A percentile compares a stretch with the other conserved stretches of the same genome.
These are phyloP conservation scores for Macaria liturata DNA, from an alignment of 2,888 invertebrate genomes.

Conservation along the genomic window DNA sequence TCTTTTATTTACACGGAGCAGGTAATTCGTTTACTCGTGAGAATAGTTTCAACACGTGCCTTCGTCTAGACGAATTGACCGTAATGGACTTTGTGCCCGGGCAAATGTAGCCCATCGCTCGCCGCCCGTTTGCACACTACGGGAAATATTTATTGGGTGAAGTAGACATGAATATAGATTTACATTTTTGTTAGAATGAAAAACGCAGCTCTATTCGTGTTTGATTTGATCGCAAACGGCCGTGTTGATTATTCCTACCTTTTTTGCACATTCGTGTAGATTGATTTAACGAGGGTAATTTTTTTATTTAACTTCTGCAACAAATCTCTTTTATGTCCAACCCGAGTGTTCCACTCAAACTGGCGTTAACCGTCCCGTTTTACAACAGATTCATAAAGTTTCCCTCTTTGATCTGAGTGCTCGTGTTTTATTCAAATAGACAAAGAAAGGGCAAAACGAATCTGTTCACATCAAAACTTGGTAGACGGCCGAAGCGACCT, in stretches of 20 bases:
- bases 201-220: constrained; percentile 19
- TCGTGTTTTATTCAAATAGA: constrained; percentile 16
- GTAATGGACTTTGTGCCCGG: constrained; percentile 74
- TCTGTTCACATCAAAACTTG: constrained; percentile 63
- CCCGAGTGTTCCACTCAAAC: neutral
- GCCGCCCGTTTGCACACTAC: constrained; percentile 49
- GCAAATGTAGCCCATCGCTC: constrained; percentile 49
- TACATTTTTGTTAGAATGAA: constrained; percentile 32
- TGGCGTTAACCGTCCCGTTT: constrained; percentile 3
- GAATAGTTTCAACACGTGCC: constrained; percentile 78
- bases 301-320: neutral
- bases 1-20: constrained; percentile 69
- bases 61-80: constrained; percentile 72
- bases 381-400: constrained; percentile 16
- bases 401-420: constrained; percentile 10
- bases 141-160: constrained; percentile 50
- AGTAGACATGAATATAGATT: constrained; percentile 39
- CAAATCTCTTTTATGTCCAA: constrained; percentile 8
- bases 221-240: constrained; percentile 20
- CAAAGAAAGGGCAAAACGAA: constrained; percentile 47
- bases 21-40: constrained; percentile 78
- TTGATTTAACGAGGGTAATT: constrained; percentile 3
- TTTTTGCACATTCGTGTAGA: constrained; percentile 12
- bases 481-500: constrained; percentile 66
- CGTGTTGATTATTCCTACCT: constrained; percentile 18